A percentile compares a stretch with the other conserved stretches of the same genome.
phyloP scores from a whole-genome alignment of 2,797 vertebrate genomes.

The Syndactyla subalaris region DNA sequence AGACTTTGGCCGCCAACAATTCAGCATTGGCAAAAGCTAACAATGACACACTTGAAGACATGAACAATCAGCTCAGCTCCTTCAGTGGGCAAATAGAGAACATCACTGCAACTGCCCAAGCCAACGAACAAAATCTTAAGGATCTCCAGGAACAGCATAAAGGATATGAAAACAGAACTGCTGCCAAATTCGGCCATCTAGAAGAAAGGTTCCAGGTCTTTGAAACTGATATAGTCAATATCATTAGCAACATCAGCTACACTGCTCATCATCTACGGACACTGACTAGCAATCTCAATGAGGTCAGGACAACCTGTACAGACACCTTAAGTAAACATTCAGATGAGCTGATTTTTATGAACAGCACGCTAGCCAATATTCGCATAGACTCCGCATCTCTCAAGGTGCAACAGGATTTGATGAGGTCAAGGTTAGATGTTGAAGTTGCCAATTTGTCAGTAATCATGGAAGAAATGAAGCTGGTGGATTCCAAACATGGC shows the following conservation, averaged over 20 bases:
- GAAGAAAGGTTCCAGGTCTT: conserved; percentile 87
- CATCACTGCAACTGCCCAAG: conserved; percentile 85
- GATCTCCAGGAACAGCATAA: conserved; percentile 89
- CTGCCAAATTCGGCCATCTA: conserved; percentile 83
- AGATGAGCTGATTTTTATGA: conserved; percentile 87
- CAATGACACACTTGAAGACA: conserved; percentile 90
- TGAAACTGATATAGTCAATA: conserved; percentile 87
- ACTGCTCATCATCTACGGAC: conserved; percentile 91
- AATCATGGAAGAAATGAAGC: conserved; percentile 98
- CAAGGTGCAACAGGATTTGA: conserved; percentile 88
- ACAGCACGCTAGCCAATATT: conserved; percentile 85
- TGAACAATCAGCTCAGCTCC: conserved; percentile 84
- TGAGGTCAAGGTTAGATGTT: conserved; percentile 88
- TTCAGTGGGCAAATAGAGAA: conserved; percentile 89
- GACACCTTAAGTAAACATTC: conserved; percentile 90
- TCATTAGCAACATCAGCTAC: conserved; percentile 94
- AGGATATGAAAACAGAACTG: conserved; percentile 87
- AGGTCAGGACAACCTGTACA: conserved; percentile 87
- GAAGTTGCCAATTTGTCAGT: conserved; percentile 92
- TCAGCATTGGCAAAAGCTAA: conserved; percentile 88
- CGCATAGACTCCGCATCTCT: conserved; percentile 83
- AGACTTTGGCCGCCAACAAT: conserved; percentile 85
- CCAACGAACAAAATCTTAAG: conserved; percentile 87
- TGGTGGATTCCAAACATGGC: conserved; percentile 95
- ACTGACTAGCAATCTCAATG: conserved; percentile 89